A percentile compares a stretch with the other conserved stretches of the same genome.
These are phyloP conservation scores for Pedetes capensis DNA, from an alignment of 2,113 vertebrate genomes.

Conservation along the genomic window DNA sequence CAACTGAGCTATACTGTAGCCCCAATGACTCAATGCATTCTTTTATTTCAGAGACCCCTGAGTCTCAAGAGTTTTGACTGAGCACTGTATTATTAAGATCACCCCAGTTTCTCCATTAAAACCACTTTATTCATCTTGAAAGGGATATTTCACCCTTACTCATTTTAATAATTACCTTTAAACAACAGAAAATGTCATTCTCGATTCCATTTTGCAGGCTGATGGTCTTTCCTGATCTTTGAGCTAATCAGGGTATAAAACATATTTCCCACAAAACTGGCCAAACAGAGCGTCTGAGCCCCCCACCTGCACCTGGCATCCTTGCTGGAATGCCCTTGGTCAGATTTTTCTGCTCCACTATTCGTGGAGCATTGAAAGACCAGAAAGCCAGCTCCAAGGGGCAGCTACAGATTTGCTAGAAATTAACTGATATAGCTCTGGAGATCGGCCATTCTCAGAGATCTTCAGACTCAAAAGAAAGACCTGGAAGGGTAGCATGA, in stretches of 20 bases:
- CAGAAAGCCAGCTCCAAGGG: not conserved
- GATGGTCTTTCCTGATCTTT: not conserved
- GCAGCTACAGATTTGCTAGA: not conserved
- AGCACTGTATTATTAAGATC: not conserved
- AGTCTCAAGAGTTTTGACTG: not conserved
- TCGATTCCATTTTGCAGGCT: not conserved
- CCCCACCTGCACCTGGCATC: rapidly evolving
- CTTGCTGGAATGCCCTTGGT: not conserved
- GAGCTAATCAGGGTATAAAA: not conserved
- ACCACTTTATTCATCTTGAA: not conserved
- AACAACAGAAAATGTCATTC: not conserved
- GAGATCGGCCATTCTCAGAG: not conserved
- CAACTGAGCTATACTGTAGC: too few relatives aligned
- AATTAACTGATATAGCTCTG: rapidly evolving
- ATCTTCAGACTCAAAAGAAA: not conserved
- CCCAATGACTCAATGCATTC: not conserved
- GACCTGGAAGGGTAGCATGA: not conserved
- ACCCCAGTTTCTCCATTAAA: not conserved
- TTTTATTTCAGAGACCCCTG: not conserved
- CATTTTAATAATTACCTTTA: not conserved
- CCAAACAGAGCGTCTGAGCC: not conserved
- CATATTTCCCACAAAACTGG: not conserved
- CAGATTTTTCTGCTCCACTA: not conserved
- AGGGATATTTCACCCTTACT: not conserved
- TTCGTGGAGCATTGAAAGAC: not conserved